Conservation (phyloP, 2,113 vertebrate species). For the Salvator merianae region DNA sequence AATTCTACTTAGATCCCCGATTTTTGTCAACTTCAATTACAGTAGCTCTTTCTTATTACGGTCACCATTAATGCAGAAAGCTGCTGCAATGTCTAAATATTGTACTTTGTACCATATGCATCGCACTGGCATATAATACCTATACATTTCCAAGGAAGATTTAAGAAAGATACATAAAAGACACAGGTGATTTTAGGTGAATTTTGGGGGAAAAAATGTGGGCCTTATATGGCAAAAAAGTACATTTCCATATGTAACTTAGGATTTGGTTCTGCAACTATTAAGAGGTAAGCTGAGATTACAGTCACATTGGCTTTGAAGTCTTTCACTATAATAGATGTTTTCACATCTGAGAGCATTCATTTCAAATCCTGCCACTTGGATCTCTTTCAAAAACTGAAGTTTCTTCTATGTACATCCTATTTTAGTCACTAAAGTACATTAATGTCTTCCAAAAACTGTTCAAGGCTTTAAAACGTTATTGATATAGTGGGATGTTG, state of each 20-base stretch:
- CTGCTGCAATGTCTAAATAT: not conserved
- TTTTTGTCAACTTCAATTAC: not conserved
- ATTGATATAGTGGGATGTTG: no score
- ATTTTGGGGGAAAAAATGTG: no score
- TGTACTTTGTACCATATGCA: no score
- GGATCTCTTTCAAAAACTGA: not conserved
- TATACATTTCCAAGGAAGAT: no score
- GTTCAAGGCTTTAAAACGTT: not conserved
- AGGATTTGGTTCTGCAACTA: no score
- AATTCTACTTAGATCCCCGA: constrained; percentile 10
- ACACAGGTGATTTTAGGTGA: no score
- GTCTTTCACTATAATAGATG: not conserved
- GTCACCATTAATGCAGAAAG: not conserved
- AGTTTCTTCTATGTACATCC: not conserved
- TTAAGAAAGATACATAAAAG: no score
- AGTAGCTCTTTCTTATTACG: not conserved
- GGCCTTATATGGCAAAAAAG: no score
- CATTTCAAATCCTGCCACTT: not conserved
- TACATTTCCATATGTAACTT: no score
- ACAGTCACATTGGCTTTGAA: not conserved
- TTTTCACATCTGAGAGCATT: not conserved
- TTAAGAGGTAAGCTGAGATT: no score
- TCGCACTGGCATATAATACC: no score
- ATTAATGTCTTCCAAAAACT: not conserved
- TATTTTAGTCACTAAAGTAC: not conserved